Evolutionary conservation across 2,888 invertebrate species (phyloP), one percentile per base, ranked within the genome.

Genomic region (Trissolcus japonicus): DNA sequence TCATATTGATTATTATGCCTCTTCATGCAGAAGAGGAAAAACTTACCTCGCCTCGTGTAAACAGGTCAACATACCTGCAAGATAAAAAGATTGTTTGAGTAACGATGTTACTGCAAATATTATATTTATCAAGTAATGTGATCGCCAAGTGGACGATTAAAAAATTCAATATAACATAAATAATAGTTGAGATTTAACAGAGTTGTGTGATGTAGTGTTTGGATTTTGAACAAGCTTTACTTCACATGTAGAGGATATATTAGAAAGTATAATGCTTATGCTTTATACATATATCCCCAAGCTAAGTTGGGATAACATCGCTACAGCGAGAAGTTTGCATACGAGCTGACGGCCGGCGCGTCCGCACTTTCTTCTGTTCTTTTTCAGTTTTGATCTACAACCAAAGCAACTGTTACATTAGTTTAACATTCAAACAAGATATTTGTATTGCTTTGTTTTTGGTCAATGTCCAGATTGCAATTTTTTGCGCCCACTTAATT

Each of bases 261-360:
- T 84, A 84, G 80, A 85, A 86, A 85, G 84, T 84, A 83, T 85
- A 85, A 85, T 84, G 83, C 82, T 83, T 80, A 80, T 82, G 82
- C 81, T 82, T 82, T 83, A 83, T 83, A 83, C 84, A 85, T 83
- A 78, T 71, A 74, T 61, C 55, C 51, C 35, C n/a, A 35, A 51
- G 55, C 61, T 29, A 19, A 74, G 74, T 62, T 54, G 78, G 63
- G 69, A 74, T 74, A 79, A 79, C 71, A 73, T 78, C 78, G 80
- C 79, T 76, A 76, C 76, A 75, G 76, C 60, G 77, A 63, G 53
- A 80, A 80, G 76, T 79, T 77, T 77, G 79, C 73, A 79, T 78
- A 79, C 78, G 81, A 80, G 79, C 80, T 82, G 68, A 63, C 80
- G 72, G 79, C 76, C 71, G 40, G 59, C 56, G 67, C 68, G 48